Percentiles rank a stretch among this genome's conserved stretches.
Evolutionary conservation across 2,888 invertebrate species (phyloP).

Genomic region (Patella depressa): DNA sequence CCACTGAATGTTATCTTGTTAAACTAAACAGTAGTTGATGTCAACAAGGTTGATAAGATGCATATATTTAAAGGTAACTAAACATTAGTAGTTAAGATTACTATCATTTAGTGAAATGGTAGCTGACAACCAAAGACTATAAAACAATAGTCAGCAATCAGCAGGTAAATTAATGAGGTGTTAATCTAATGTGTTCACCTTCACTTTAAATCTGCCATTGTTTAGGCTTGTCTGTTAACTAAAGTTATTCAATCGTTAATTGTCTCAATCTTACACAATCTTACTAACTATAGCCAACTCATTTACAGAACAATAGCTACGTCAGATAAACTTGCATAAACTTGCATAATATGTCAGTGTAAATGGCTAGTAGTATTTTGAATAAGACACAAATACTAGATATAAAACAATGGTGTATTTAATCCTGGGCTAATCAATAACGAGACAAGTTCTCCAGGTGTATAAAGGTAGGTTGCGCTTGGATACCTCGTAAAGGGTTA

Average conservation of each 20-base stretch:
- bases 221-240: conserved; percentile 6
- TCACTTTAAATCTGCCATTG: conserved; percentile 6
- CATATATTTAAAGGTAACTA: too few relatives aligned
- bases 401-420: conserved; percentile 13
- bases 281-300: conserved; percentile 9
- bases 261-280: conserved; percentile 11
- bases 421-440: neutral
- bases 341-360: conserved; percentile 11
- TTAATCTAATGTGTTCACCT: conserved; percentile 1
- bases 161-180: conserved; percentile 6
- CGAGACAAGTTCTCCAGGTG: conserved; percentile 2
- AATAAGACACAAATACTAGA: neutral
- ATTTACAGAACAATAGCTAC: conserved; percentile 8
- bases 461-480: conserved; percentile 10
- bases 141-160: conserved; percentile 8
- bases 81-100: too few relatives aligned
- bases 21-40: too few relatives aligned
- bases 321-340: conserved; percentile 11
- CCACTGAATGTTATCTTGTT: too few relatives aligned
- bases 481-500: conserved; percentile 11
- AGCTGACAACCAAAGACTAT: neutral
- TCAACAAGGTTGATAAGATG: too few relatives aligned
- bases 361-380: conserved; percentile 10
- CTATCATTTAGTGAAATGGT: too few relatives aligned
- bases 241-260: conserved; percentile 6